Evolutionary conservation across 2,113 vertebrate genomes (phyloP).

Genomic region (Copsychus sechellarum): DNA sequence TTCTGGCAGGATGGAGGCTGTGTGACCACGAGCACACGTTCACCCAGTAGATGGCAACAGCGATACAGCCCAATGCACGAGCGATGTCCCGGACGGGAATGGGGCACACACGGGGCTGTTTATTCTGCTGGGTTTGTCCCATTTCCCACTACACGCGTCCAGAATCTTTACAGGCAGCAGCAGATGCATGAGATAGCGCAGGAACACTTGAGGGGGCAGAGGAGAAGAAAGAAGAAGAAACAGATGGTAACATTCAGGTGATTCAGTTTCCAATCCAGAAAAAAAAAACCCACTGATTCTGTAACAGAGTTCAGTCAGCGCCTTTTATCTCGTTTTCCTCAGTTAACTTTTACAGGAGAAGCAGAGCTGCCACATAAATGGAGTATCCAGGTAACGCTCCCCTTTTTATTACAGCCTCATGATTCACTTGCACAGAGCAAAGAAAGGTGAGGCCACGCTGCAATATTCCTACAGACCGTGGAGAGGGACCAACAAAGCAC

Average conservation of each 20-base stretch:
- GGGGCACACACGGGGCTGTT: fast-evolving
- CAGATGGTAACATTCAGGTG: not conserved
- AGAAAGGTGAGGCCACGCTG: not conserved
- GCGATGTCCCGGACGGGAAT: fast-evolving
- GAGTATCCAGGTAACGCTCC: not conserved
- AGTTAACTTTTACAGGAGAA: not conserved
- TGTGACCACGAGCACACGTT: not conserved
- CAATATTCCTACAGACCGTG: fast-evolving
- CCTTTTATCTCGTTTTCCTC: not conserved
- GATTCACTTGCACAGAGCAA: not conserved
- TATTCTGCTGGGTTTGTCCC: not conserved
- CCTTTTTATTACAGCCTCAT: not conserved
- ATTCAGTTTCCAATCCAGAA: not conserved
- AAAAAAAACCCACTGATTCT: not conserved
- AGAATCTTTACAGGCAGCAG: not conserved
- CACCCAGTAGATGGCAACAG: conserved; percentile 48
- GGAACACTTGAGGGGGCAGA: not conserved
- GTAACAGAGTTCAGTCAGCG: not conserved
- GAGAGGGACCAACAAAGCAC: not conserved
- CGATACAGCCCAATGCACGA: fast-evolving
- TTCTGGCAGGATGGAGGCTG: not conserved
- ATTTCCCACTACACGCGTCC: not conserved
- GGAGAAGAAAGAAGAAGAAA: not conserved
- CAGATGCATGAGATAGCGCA: not conserved
- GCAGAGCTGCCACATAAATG: not conserved